Base-by-base conservation (phyloP, 2,888 invertebrate genomes). In the Drosophila mulleri region DNA sequence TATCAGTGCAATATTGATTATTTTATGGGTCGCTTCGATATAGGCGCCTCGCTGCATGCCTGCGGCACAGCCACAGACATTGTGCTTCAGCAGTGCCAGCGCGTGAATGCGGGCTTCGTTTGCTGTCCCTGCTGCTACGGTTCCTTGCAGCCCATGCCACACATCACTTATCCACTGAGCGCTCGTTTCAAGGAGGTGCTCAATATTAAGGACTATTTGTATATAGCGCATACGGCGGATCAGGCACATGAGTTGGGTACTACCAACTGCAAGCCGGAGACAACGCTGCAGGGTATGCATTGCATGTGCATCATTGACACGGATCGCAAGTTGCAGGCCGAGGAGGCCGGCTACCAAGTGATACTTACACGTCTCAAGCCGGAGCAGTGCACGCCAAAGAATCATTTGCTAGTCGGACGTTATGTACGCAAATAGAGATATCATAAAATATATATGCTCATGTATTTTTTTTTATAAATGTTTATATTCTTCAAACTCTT, bases 111-210 rank as follows among this genome's bases (percentile, higher is more conserved):
- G 0, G 95, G 96, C 75, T 98, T 98, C 94, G 96, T 98, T 1
- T 94, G 97, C 60, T 98, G 98, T 89, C 98, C 98, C 0, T 99
- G 99, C 92, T 98, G 98, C 91, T 98, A 98, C 93, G 98, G 98
- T 2, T 96, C 96, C 3, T 94, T 98, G 16, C 96, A 96, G 92
- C 94, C 96, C 72, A 97, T 97, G 84, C 91, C 97, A 80, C 95
- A 96, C 79, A 93, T 98, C 53, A 93, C 94, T 0, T 98, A 98
- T 93, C 98, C 98, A 0, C 94, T 97, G 75, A 98, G 98, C 92
- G 90, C 91, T n/a, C 91, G 91, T 45, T 96, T 96, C 82, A 93
- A 92, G 29, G 79, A 90, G 45, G 90, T 94, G 3, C 64, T 93
- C 5, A 72, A 57, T 9, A 91, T 94, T 3, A 94, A 95, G 72